phyloP scores from a whole-genome alignment of 1,140 invertebrate genomes.

The Drosophila asahinai region DNA sequence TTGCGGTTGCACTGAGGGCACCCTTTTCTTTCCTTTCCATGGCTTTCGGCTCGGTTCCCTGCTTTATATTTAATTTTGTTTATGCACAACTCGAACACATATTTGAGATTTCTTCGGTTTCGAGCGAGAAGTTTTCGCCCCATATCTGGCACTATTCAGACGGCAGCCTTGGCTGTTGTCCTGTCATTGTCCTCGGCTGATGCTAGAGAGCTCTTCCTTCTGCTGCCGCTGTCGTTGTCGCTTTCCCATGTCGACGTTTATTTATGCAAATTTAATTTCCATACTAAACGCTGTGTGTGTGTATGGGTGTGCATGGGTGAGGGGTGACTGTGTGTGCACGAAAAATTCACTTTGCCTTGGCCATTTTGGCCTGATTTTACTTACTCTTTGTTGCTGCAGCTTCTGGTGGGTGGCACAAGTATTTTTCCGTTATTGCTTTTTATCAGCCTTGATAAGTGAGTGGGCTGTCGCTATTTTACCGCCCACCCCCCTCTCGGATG shows the following conservation, averaged over 20 bases:
- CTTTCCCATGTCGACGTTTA: conserved; percentile 81
- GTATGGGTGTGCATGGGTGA: conserved; percentile 16
- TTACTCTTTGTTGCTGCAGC: conserved; percentile 58
- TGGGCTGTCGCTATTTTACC: conserved; percentile 44
- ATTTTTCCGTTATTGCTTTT: conserved; percentile 80
- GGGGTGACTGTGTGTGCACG: conserved; percentile 28
- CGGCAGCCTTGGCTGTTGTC: conserved; percentile 43
- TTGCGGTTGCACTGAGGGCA: conserved; percentile 22
- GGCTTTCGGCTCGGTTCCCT: conserved; percentile 2
- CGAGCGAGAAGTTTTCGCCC: conserved; percentile 23
- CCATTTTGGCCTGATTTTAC: conserved; percentile 76
- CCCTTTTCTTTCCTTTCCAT: background rate
- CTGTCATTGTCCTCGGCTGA: conserved; percentile 61
- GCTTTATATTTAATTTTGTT: conserved; percentile 63
- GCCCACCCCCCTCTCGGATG: background rate
- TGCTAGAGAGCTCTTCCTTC: conserved; percentile 33
- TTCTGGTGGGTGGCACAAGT: conserved; percentile 60
- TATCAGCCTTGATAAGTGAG: conserved; percentile 76
- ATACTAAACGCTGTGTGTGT: conserved; percentile 74
- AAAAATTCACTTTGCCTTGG: conserved; percentile 75
- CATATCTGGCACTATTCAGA: conserved; percentile 26
- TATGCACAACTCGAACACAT: conserved; percentile 65
- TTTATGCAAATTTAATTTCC: conserved; percentile 84
- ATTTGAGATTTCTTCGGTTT: conserved; percentile 72
- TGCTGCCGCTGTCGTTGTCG: conserved; percentile 62